Evolutionary conservation across 1,140 invertebrate genomes (phyloP).

Genomic region (Monochamus saltuarius): DNA sequence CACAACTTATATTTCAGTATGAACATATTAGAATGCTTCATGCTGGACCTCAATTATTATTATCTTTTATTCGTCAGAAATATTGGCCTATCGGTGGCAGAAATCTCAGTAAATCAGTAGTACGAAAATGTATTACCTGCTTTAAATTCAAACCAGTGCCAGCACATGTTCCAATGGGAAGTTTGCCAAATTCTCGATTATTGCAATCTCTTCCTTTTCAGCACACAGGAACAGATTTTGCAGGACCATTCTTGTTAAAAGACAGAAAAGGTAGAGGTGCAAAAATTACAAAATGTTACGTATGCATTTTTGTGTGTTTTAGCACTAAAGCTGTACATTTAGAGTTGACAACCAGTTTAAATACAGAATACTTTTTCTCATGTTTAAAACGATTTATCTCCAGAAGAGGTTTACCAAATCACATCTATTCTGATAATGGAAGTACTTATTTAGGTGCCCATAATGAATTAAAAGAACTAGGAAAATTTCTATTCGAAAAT

Average conservation of each 20-base stretch:
- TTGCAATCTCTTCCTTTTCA: neutral
- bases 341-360: neutral
- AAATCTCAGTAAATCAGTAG: constrained; percentile 17
- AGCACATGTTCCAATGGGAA: neutral
- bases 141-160: neutral
- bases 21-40: neutral
- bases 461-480: constrained; percentile 10
- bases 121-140: constrained; percentile 16
- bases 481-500: neutral
- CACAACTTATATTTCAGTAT: constrained; percentile 2
- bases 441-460: constrained; percentile 23
- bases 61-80: neutral
- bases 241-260: constrained; percentile 7
- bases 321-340: constrained; percentile 7
- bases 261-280: neutral
- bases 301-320: constrained; percentile 14
- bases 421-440: constrained; percentile 27
- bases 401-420: constrained; percentile 5
- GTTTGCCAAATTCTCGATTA: neutral
- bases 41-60: neutral
- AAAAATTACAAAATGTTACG: constrained; percentile 9
- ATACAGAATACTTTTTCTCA: neutral
- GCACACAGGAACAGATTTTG: neutral
- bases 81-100: constrained; percentile 7
- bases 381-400: constrained; percentile 8